Base-by-base conservation (phyloP, 1,140 invertebrate species). In the Trypoxylus dichotomus region DNA sequence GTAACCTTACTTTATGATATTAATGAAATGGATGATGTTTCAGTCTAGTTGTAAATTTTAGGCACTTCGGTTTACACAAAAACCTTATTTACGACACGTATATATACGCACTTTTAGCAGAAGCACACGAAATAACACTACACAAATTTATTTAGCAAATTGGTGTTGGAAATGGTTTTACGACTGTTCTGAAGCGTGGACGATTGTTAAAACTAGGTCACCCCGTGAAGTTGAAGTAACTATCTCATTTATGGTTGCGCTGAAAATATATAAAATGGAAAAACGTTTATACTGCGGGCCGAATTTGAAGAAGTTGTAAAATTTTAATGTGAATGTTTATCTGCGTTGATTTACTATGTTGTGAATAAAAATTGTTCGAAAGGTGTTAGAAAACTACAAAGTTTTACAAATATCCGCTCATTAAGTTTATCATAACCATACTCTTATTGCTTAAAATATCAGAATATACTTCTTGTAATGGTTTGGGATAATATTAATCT, bases 11-110 rank as follows among this genome's bases (percentile, higher is more conserved):
- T 7, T 68, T 68, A 68, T 68, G 60, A 15, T 24, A 68, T 68
- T 19, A 68, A 68, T 68, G 60, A 68, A 68, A 68, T 68, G 60
- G 60, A 68, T 68, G 60, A 68, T 68, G 25, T 58, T 8, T 68
- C 60, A 68, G 60, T 68, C 60, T 68, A 29, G 60, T 68, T 25
- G 60, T 68, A 68, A 68, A 68, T 68, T 68, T 68, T 13, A 68
- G 60, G 60, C 60, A 68, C 60, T 68, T 68, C 60, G 60, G 60
- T 68, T 68, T 68, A 68, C 60, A 68, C 27, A 68, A 68, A 15
- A 29, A 68, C 24, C 60, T 68, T 68, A 68, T 68, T 29, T 68
- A 68, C 27, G 60, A 68, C 60, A 29, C 60, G 21, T 13, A 68
- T 68, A 27, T 58, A 58, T 29, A 68, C 60, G 60, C 24, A 68